Percentiles rank a stretch among this genome's conserved stretches.
phyloP scores from a whole-genome alignment of 2,113 vertebrate species.

The Muntiacus reevesi region DNA sequence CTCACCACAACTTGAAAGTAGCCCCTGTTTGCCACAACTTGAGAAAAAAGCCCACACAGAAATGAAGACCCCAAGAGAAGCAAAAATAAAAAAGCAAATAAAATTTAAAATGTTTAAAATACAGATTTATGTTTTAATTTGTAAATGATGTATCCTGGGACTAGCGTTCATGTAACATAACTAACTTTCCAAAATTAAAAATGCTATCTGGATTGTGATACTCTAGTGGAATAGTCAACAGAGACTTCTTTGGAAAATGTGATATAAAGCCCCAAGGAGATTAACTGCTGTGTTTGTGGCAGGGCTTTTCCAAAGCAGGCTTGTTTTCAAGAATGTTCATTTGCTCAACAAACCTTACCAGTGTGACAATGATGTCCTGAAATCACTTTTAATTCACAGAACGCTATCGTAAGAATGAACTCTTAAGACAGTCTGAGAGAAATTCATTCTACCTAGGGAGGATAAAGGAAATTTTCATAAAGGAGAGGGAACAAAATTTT shows the following conservation, averaged over 20 bases:
- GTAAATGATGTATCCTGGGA: not conserved
- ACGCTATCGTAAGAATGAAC: not conserved
- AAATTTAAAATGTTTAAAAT: not conserved
- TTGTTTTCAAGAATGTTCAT: not conserved
- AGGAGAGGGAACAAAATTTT: not conserved
- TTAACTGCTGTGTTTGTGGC: not conserved
- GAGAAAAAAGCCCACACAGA: not conserved
- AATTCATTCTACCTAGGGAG: not conserved
- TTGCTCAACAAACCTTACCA: not conserved
- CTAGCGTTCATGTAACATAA: not conserved
- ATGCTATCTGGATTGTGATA: not conserved
- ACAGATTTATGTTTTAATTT: not conserved
- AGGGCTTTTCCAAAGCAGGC: not conserved
- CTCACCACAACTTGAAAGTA: not conserved
- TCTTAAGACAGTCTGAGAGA: not conserved
- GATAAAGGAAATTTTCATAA: not conserved
- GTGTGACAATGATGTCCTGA: not conserved
- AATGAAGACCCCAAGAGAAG: not conserved
- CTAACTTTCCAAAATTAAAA: slow-evolving; percentile 30
- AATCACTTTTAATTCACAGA: not conserved
- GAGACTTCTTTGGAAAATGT: not conserved
- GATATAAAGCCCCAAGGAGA: not conserved
- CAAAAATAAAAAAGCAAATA: not conserved
- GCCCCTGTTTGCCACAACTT: not conserved
- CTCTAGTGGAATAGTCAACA: not conserved